These are phyloP conservation scores for Zaprionus africanus DNA, from an alignment of 1,140 invertebrate genomes.

Conservation along the genomic window DNA sequence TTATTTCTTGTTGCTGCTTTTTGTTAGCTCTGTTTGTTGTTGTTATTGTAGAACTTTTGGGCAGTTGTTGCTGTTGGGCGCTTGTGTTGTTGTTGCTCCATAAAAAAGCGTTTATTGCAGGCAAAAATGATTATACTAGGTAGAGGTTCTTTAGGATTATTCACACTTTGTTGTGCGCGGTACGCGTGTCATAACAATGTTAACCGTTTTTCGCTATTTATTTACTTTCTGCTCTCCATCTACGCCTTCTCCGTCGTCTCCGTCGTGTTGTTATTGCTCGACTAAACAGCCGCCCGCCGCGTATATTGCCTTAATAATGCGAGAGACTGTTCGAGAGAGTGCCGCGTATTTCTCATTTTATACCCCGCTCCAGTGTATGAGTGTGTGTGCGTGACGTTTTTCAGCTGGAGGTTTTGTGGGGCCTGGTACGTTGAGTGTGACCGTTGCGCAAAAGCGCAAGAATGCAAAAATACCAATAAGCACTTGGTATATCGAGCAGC, in stretches of 20 bases:
- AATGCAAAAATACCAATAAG: conserved; percentile 18
- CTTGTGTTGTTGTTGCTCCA: conserved; percentile 54
- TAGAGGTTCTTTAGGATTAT: conserved; percentile 13
- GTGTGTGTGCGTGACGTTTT: conserved; percentile 16
- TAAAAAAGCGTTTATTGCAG: conserved; percentile 52
- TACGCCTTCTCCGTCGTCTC: neutral
- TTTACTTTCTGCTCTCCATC: conserved; percentile 26
- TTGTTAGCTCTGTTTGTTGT: conserved; percentile 43
- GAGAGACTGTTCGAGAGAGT: conserved; percentile 47
- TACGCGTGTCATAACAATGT: conserved; percentile 47
- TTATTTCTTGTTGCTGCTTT: conserved; percentile 22
- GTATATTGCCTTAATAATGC: conserved; percentile 30
- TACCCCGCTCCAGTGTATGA: conserved; percentile 41
- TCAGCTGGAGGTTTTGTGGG: conserved; percentile 39
- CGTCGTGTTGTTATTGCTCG: conserved; percentile 28
- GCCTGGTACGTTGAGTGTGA: conserved; percentile 17
- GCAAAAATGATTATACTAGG: conserved; percentile 20
- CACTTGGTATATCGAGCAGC: conserved; percentile 3
- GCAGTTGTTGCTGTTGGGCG: conserved; percentile 24
- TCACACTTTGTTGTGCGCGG: conserved; percentile 43
- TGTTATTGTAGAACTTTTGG: conserved; percentile 36
- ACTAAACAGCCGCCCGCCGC: conserved; percentile 32
- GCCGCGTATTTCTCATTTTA: conserved; percentile 43
- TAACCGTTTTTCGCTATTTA: conserved; percentile 28
- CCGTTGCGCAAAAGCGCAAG: neutral